Evolutionary conservation across 2,797 vertebrate genomes (phyloP).

Genomic region (Acipenser ruthenus): DNA sequence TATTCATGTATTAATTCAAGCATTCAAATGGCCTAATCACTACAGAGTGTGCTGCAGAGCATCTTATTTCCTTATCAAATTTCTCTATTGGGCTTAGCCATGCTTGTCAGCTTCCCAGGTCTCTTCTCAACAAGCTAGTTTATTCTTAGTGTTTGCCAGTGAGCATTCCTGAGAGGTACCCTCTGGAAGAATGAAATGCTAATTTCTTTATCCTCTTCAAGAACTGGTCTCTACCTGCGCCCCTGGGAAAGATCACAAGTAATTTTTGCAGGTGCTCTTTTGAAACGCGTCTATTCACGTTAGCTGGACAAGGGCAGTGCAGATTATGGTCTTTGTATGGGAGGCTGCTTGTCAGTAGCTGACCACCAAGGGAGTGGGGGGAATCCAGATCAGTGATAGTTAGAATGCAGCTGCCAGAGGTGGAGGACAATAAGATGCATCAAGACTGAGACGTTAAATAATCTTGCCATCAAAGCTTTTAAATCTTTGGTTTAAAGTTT

Average conservation of each 20-base stretch:
- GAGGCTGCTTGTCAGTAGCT: conserved; percentile 14
- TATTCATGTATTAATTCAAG: conserved; percentile 67
- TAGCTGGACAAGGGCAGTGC: conserved; percentile 11
- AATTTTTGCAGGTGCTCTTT: conserved; percentile 50
- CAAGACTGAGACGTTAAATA: background rate
- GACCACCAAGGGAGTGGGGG: conserved; percentile 43
- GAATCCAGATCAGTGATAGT: conserved; percentile 7
- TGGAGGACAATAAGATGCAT: conserved; percentile 10
- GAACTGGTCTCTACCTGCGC: conserved; percentile 43
- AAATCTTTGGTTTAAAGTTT: no score
- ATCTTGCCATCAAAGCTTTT: no score
- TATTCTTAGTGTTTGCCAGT: conserved; percentile 61
- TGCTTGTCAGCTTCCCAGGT: conserved; percentile 64
- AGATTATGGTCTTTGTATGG: conserved; percentile 15
- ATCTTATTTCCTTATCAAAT: conserved; percentile 75
- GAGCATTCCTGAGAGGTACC: conserved; percentile 67
- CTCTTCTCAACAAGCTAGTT: conserved; percentile 58
- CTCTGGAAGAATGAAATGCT: conserved; percentile 61
- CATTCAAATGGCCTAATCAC: conserved; percentile 68
- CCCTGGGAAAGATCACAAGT: conserved; percentile 67
- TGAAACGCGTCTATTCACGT: conserved; percentile 33
- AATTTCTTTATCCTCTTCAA: conserved; percentile 60
- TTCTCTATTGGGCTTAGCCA: conserved; percentile 62
- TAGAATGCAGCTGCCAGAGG: conserved; percentile 5
- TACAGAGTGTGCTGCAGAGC: conserved; percentile 63